Percentiles rank a stretch among this genome's conserved stretches.
Conservation (phyloP, 2,113 vertebrate genomes). For the Misgurnus anguillicaudatus region DNA sequence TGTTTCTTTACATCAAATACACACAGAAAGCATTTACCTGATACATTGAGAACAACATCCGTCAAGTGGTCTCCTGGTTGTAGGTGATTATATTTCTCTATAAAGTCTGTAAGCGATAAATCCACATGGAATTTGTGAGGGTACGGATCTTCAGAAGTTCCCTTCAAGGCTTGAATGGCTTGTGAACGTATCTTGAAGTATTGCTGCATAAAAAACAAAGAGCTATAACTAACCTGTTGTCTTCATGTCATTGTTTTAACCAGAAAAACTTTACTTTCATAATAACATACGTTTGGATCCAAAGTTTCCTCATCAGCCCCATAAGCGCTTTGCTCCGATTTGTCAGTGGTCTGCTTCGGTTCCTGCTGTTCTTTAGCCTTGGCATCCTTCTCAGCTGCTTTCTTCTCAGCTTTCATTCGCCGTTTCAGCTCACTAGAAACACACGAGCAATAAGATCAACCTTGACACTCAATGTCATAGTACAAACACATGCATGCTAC, state of each 20-base stretch:
- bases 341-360: slow-evolving; percentile 68
- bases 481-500: background rate
- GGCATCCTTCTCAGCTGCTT: slow-evolving; percentile 89
- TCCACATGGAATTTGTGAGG: slow-evolving; percentile 95
- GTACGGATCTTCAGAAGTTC: slow-evolving; percentile 88
- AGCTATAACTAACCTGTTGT: background rate
- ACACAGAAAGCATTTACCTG: slow-evolving; percentile 78
- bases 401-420: slow-evolving; percentile 92
- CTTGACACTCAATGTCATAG: background rate
- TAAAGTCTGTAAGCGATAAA: slow-evolving; percentile 88
- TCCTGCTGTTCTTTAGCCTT: slow-evolving; percentile 82
- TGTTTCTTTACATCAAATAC: background rate
- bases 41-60: slow-evolving; percentile 79
- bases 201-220: slow-evolving; percentile 78
- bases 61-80: slow-evolving; percentile 89
- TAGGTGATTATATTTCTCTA: slow-evolving; percentile 85
- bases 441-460: background rate
- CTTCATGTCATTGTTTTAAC: no score
- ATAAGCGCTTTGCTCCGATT: slow-evolving; percentile 59
- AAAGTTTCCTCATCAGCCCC: slow-evolving; percentile 86
- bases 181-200: slow-evolving; percentile 96
- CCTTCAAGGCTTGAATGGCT: slow-evolving; percentile 88
- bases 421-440: slow-evolving; percentile 89
- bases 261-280: background rate
- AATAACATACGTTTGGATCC: slow-evolving; percentile 85